phyloP scores from a whole-genome alignment of 2,888 invertebrate species.

The Heteromyza rotundicornis region DNA sequence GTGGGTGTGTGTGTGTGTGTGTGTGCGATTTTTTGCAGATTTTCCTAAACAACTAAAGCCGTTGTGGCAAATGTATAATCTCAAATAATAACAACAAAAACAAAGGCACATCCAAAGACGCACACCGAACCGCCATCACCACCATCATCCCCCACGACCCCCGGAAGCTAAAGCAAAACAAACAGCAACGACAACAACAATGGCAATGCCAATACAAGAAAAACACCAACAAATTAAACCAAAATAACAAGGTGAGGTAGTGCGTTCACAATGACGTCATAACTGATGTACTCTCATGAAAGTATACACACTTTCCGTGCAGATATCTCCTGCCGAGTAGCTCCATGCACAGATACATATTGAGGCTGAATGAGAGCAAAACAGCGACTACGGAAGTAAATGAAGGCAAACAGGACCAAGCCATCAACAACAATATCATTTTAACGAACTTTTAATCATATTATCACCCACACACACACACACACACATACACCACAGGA shows the following conservation, averaged over 20 bases:
- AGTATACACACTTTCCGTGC: conserved; percentile 1
- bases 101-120: conserved; percentile 9
- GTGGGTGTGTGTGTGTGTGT: background rate
- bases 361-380: too few relatives aligned
- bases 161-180: background rate
- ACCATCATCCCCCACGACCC: too few relatives aligned
- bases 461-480: too few relatives aligned
- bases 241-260: conserved; percentile 11
- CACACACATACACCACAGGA: too few relatives aligned
- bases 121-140: background rate
- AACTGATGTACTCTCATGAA: background rate
- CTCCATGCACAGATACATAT: conserved; percentile 11
- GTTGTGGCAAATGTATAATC: background rate
- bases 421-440: too few relatives aligned
- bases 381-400: too few relatives aligned
- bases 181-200: background rate
- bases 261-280: conserved; percentile 25
- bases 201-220: conserved; percentile 3
- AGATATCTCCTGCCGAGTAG: too few relatives aligned
- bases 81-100: background rate
- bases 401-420: too few relatives aligned
- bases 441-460: too few relatives aligned
- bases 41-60: conserved; percentile 14
- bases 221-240: background rate
- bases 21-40: conserved; percentile 14